phyloP scores from a whole-genome alignment of 2,797 vertebrate genomes.

The Denticeps clupeoides region DNA sequence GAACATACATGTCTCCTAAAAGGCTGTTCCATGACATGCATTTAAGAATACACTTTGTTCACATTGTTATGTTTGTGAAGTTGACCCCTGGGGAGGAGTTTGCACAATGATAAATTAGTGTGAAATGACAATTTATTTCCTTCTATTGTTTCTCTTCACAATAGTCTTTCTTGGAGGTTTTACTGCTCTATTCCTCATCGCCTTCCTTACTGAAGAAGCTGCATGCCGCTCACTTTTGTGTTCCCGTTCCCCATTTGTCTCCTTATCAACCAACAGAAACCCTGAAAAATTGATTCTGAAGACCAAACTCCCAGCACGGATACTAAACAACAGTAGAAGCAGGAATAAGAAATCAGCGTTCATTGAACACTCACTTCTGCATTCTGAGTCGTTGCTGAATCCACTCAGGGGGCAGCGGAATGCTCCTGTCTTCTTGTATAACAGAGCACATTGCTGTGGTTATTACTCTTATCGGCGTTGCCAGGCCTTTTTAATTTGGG shows the following conservation, averaged over 20 bases:
- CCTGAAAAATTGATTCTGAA: slow-evolving; percentile 20
- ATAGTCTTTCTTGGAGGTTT: background rate
- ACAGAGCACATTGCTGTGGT: slow-evolving; percentile 6
- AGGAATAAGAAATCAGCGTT: slow-evolving; percentile 28
- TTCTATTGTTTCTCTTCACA: slow-evolving; percentile 3
- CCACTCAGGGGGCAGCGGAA: slow-evolving; percentile 4
- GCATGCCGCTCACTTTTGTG: slow-evolving; percentile 4
- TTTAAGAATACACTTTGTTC: too few relatives aligned
- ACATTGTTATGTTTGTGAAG: too few relatives aligned
- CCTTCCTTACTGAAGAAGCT: background rate
- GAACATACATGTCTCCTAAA: too few relatives aligned
- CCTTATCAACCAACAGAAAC: slow-evolving; percentile 9
- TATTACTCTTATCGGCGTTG: slow-evolving; percentile 10
- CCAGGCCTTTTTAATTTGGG: background rate
- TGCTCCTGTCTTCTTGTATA: slow-evolving; percentile 5
- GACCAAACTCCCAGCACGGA: slow-evolving; percentile 16
- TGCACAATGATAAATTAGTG: slow-evolving; percentile 5
- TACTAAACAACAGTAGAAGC: slow-evolving; percentile 21
- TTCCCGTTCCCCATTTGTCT: slow-evolving; percentile 5
- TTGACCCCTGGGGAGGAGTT: too few relatives aligned
- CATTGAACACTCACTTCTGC: slow-evolving; percentile 24
- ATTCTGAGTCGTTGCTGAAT: slow-evolving; percentile 23
- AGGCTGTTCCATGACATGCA: too few relatives aligned
- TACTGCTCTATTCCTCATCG: background rate
- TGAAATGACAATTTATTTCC: slow-evolving; percentile 6